phyloP scores from a whole-genome alignment of 2,888 invertebrate genomes.

The Caradrina kadenii region DNA sequence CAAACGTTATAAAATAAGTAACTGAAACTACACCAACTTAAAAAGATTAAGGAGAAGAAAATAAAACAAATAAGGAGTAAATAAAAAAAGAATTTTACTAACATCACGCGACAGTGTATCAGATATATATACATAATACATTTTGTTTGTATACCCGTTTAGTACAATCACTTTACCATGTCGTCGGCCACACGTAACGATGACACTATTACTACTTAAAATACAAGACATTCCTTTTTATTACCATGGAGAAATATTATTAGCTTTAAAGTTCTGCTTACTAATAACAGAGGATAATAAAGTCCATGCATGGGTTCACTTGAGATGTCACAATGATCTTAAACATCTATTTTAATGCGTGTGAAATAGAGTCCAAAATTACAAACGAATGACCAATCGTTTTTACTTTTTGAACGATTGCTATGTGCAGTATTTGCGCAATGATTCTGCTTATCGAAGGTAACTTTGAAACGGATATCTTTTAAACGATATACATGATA shows the following conservation, averaged over 20 bases:
- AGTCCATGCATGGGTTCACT: not conserved
- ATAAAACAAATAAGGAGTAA: conserved; percentile 73
- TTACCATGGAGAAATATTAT: conserved; percentile 13
- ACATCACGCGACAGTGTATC: conserved; percentile 67
- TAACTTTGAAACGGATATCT: not conserved
- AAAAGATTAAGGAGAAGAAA: conserved; percentile 42
- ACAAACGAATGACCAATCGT: conserved; percentile 15
- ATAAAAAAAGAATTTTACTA: conserved; percentile 81
- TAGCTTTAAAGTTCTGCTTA: conserved; percentile 6
- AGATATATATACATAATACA: conserved; percentile 79
- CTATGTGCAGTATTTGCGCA: conserved; percentile 2
- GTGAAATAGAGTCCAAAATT: conserved; percentile 17
- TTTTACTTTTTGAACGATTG: not conserved
- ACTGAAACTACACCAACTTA: not conserved
- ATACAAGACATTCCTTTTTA: conserved; percentile 27
- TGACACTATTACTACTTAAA: conserved; percentile 43
- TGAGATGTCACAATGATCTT: conserved; percentile 7
- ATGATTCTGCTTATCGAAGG: not conserved
- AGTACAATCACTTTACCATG: conserved; percentile 63
- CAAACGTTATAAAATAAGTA: not conserved
- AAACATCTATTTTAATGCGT: not conserved
- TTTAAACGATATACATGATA: conserved; percentile 1
- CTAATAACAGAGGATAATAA: conserved; percentile 13
- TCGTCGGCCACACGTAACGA: conserved; percentile 43
- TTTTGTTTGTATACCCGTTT: conserved; percentile 71